Conservation (phyloP, 1,140 invertebrate species). For the Proctacanthus coquilletti region DNA sequence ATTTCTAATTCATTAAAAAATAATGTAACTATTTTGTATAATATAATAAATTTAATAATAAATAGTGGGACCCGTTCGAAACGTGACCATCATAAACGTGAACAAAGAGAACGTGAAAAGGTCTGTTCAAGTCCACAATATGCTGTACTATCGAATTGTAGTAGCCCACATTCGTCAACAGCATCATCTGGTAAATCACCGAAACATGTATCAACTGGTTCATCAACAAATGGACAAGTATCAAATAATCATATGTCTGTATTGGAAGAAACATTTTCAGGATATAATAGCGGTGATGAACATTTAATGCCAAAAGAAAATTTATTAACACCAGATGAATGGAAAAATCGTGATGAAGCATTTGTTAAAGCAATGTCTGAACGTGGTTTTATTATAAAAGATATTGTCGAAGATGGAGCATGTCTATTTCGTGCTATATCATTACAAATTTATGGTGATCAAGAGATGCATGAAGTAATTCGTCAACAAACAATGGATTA, state of each 20-base stretch:
- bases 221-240: neutral
- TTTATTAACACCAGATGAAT: constrained; percentile 40
- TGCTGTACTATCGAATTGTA: constrained; percentile 8
- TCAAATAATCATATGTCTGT: constrained; percentile 9
- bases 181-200: neutral
- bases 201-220: neutral
- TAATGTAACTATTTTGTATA: neutral
- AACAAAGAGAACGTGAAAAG: constrained; percentile 15
- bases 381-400: constrained; percentile 64
- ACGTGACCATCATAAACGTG: constrained; percentile 22
- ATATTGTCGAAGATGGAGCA: constrained; percentile 85
- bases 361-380: constrained; percentile 59
- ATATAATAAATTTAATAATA: neutral
- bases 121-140: constrained; percentile 11
- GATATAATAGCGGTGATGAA: constrained; percentile 66
- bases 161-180: constrained; percentile 14
- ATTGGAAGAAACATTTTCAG: constrained; percentile 29
- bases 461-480: constrained; percentile 78
- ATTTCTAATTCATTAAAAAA: neutral
- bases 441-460: constrained; percentile 85
- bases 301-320: constrained; percentile 41
- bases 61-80: constrained; percentile 19
- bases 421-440: constrained; percentile 84
- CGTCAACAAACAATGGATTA: constrained; percentile 86
- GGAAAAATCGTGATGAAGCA: constrained; percentile 43